phyloP scores from a whole-genome alignment of 2,888 invertebrate species.

The Pilophorus perplexus region DNA sequence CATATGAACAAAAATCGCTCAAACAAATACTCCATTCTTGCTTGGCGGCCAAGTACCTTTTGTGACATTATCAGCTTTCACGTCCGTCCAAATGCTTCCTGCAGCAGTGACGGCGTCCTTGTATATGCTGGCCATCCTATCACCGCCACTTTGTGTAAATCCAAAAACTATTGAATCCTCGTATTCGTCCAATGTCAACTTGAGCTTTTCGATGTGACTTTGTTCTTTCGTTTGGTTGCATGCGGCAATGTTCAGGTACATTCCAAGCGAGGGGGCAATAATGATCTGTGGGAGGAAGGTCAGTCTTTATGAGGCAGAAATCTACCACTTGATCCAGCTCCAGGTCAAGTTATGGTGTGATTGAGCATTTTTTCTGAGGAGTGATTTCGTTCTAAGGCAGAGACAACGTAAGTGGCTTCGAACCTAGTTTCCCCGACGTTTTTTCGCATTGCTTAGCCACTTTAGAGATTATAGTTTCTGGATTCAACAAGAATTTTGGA shows the following conservation, averaged over 20 bases:
- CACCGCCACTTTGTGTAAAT: not conserved
- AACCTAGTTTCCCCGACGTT: too few relatives aligned
- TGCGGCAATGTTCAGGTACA: constrained; percentile 6
- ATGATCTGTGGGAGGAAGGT: constrained; percentile 9
- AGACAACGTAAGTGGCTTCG: too few relatives aligned
- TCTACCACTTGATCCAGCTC: too few relatives aligned
- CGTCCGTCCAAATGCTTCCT: constrained; percentile 1
- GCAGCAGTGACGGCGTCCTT: too few relatives aligned
- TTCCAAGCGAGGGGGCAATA: constrained; percentile 3
- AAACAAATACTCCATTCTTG: not conserved
- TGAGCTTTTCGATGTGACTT: not conserved
- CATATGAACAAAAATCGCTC: not conserved
- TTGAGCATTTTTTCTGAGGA: too few relatives aligned
- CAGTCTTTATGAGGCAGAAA: too few relatives aligned
- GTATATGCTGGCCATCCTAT: not conserved
- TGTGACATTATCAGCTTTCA: not conserved
- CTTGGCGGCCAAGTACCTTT: not conserved
- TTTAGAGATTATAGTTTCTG: too few relatives aligned
- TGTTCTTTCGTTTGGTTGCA: not conserved
- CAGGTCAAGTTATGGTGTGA: too few relatives aligned
- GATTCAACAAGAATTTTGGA: too few relatives aligned
- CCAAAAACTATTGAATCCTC: constrained; percentile 4
- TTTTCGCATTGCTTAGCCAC: too few relatives aligned
- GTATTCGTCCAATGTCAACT: not conserved
- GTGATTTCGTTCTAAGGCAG: too few relatives aligned